Evolutionary conservation across 2,113 vertebrate genomes (phyloP), one percentile per base, ranked within the genome.

Genomic region (Scomber scombrus): DNA sequence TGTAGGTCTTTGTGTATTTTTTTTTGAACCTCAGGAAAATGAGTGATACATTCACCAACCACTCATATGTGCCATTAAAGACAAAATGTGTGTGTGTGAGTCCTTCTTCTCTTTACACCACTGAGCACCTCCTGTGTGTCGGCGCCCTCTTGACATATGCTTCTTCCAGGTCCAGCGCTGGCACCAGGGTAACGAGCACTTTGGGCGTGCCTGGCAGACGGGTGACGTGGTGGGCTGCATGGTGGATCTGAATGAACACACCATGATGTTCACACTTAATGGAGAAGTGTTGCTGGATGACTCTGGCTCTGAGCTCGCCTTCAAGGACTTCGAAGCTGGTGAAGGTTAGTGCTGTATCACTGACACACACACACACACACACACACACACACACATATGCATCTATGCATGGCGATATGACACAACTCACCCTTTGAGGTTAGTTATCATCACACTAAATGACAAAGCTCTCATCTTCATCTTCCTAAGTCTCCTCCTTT

Each of bases 111-210:
- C 34, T 40, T 9, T 9, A 7, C 7, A 10, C 34, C 34, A 10
- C 34, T 40, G 34, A 40, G 7, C 34, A 40, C 34, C 34, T 6
- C 34, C 34, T 2, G 5, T 34, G 5, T 34, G 31, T 34, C 31
- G 5, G 5, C 5, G 31, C 31, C 31, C 31, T 34, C 31, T 34
- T 6, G 31, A 34, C 23, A 9, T 40, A 9, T 40, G 7, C 9
- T 7, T 40, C 34, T 40, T 54, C 18, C 51, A 99, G 98, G 97
- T 97, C 0, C 98, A 99, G 90, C 94, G 97, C 13, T 99, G 98
- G 97, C 96, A 99, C 90, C 98, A 99, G 87, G 98, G 98, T 13
- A 98, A 97, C 2, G 98, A 99, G 66, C 98, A 99, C 91, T 99
- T 98, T 81, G 98, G 98, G 0, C 96, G 98, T 8, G 95, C 96